These are phyloP conservation scores for Stictocephala bisonia DNA, from an alignment of 2,888 invertebrate genomes.

Conservation along the genomic window DNA sequence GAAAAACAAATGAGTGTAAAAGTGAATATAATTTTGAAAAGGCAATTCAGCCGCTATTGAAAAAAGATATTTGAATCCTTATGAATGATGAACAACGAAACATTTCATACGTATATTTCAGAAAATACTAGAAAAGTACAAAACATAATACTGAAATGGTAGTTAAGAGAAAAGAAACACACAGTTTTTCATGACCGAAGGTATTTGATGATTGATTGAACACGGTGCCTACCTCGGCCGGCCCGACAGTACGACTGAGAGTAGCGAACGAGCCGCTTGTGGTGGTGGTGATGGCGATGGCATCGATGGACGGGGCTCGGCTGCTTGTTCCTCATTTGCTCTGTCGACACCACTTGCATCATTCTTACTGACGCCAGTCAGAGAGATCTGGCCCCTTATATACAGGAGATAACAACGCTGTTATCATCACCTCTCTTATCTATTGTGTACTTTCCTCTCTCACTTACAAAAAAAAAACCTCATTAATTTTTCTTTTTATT, in stretches of 20 bases:
- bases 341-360: conserved; percentile 35
- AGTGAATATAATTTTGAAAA: conserved; percentile 14
- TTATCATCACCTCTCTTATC: too few species aligned
- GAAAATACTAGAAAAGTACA: conserved; percentile 25
- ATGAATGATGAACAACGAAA: conserved; percentile 33
- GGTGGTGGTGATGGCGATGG: conserved; percentile 30
- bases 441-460: too few species aligned
- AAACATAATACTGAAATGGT: not conserved
- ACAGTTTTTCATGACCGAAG: conserved; percentile 43
- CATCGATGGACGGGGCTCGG: conserved; percentile 35
- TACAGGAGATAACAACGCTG: too few species aligned
- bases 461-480: too few species aligned
- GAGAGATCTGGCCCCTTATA: too few species aligned
- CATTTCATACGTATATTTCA: conserved; percentile 19
- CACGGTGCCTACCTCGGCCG: conserved; percentile 35
- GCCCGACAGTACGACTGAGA: not conserved
- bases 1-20: too few species aligned
- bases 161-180: not conserved
- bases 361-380: conserved; percentile 13
- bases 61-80: conserved; percentile 37
- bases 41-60: conserved; percentile 12
- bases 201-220: not conserved
- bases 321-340: conserved; percentile 31
- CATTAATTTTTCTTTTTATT: too few species aligned
- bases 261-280: conserved; percentile 2